These are phyloP conservation scores for Conus betulinus DNA, from an alignment of 1,140 invertebrate species.

Conservation along the genomic window DNA sequence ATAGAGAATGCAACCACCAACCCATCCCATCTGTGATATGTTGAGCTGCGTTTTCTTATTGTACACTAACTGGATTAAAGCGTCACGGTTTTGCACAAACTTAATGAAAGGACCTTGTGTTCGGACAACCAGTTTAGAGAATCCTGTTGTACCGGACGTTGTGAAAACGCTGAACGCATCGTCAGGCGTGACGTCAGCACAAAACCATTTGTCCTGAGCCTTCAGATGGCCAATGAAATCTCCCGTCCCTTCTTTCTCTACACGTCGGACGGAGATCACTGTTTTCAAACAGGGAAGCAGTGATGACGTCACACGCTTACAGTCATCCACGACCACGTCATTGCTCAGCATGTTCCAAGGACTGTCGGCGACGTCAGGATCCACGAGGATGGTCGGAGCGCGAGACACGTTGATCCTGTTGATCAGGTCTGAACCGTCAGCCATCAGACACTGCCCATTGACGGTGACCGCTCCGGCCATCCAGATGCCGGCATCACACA, in stretches of 20 bases:
- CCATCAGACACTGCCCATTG: too few species aligned
- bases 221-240: constrained; percentile 3
- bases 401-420: too few species aligned
- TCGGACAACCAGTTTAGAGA: constrained; percentile 21
- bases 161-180: constrained; percentile 20
- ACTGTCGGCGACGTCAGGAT: too few species aligned
- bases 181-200: background rate
- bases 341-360: background rate
- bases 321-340: background rate
- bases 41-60: too few species aligned
- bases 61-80: too few species aligned
- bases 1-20: background rate
- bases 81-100: background rate
- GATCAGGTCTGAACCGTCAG: background rate
- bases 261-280: constrained; percentile 2
- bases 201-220: background rate
- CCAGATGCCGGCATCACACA: too few species aligned
- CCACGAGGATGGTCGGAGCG: too few species aligned
- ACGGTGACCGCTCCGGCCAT: too few species aligned
- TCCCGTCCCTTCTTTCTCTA: background rate
- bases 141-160: constrained; percentile 24
- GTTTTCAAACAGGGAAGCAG: background rate
- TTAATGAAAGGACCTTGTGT: background rate
- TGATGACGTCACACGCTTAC: background rate
- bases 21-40: background rate